phyloP scores from a whole-genome alignment of 2,888 invertebrate species.

The Dione juno region DNA sequence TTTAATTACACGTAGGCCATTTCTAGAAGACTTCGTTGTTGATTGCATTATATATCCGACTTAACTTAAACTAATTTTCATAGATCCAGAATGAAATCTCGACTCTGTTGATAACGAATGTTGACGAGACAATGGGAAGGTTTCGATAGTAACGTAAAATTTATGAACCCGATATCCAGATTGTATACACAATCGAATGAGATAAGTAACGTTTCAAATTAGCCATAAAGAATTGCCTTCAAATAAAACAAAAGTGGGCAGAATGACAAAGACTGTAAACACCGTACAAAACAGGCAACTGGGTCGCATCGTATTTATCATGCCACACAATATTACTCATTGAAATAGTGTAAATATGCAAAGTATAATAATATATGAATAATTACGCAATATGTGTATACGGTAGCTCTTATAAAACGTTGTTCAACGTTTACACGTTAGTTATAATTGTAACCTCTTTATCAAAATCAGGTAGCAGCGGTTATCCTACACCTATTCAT shows the following conservation, averaged over 20 bases:
- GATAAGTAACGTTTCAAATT: slow-evolving; percentile 76
- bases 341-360: slow-evolving; percentile 54
- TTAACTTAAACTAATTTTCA: slow-evolving; percentile 14
- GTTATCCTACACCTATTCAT: neutral
- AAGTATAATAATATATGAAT: slow-evolving; percentile 45
- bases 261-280: slow-evolving; percentile 71
- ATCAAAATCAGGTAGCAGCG: neutral
- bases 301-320: slow-evolving; percentile 68
- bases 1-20: slow-evolving; percentile 53
- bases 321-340: slow-evolving; percentile 65
- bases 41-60: slow-evolving; percentile 47
- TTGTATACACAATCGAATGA: slow-evolving; percentile 77
- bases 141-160: slow-evolving; percentile 61
- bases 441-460: neutral
- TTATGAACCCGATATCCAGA: slow-evolving; percentile 75
- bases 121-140: slow-evolving; percentile 66
- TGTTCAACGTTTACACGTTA: neutral
- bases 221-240: slow-evolving; percentile 67
- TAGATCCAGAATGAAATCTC: slow-evolving; percentile 18
- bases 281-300: slow-evolving; percentile 57
- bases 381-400: slow-evolving; percentile 46
- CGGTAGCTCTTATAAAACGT: slow-evolving; percentile 17
- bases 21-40: slow-evolving; percentile 55
- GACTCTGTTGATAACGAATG: slow-evolving; percentile 1
- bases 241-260: slow-evolving; percentile 74